Evolutionary conservation across 2,113 vertebrate genomes (phyloP).

Genomic region (Stictonetta naevosa): DNA sequence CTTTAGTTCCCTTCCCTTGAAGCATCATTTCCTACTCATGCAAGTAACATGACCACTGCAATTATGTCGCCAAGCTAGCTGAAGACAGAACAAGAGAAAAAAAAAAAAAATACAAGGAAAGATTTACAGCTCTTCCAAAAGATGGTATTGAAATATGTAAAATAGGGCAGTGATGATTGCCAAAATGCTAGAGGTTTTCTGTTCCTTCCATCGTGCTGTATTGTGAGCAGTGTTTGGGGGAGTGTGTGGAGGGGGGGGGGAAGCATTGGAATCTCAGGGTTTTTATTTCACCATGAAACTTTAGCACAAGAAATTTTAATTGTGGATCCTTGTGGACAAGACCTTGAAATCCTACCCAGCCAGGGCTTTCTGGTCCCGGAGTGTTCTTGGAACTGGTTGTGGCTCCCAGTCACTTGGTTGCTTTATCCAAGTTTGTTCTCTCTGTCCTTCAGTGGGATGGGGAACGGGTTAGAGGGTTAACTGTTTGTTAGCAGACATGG

Average conservation of each 20-base stretch:
- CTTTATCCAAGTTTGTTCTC: conserved; percentile 3
- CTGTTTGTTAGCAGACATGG: neutral
- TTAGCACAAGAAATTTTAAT: conserved; percentile 76
- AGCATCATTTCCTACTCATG: neutral
- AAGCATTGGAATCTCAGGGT: conserved; percentile 52
- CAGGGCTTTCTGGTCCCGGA: conserved; percentile 33
- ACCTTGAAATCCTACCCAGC: conserved; percentile 70
- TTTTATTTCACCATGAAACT: conserved; percentile 74
- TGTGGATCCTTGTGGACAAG: conserved; percentile 74
- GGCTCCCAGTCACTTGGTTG: conserved; percentile 50
- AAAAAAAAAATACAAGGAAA: neutral
- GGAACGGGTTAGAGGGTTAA: neutral
- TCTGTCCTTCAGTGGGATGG: neutral
- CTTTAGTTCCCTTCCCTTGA: neutral
- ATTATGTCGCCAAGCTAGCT: neutral
- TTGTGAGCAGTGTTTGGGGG: neutral
- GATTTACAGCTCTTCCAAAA: conserved; percentile 44
- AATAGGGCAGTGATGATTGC: conserved; percentile 16
- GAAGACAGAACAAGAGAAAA: conserved; percentile 1
- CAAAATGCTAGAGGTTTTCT: conserved; percentile 65
- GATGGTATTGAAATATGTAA: conserved; percentile 42
- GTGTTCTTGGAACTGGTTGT: conserved; percentile 60
- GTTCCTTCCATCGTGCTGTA: conserved; percentile 18
- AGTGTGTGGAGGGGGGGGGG: neutral
- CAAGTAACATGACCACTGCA: conserved; percentile 1